Evolutionary conservation across 2,797 vertebrate genomes (phyloP), one percentile per base, ranked within the genome.

Genomic region (Etheostoma perlongum): DNA sequence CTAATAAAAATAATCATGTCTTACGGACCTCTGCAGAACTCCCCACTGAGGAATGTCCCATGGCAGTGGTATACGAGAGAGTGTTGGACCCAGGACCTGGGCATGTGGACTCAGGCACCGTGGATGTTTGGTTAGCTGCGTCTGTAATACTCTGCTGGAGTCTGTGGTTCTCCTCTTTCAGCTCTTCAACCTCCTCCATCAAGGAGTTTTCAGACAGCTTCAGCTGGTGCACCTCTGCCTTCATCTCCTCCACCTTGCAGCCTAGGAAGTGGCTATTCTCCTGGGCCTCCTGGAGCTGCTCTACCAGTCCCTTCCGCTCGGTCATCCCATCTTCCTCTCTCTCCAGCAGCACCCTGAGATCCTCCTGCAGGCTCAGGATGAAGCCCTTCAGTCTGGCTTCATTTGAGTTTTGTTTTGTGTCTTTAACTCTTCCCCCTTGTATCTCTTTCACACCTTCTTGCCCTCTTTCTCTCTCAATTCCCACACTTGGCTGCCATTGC

Each of bases 231-330:
- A 95, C 4, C 66, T 75, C 76, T 66, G 76, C 86, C 72, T 91
- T 93, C 81, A 94, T 91, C 64, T 95, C 94, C 85, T 96, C 95
- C 79, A 96, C 74, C 84, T 91, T 94, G 83, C 86, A 87, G 59
- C 48, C 81, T 49, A 96, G 87, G 64, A 95, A 90, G 42, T 91
- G 90, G 83, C 89, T 85, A 1, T 77, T 83, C 66, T 95, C 91
- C 67, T 95, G 93, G 8, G 90, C 93, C 40, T 87, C 89, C 64
- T 90, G 93, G 16, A 96, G 94, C 81, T 93, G 84, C 72, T 87
- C 86, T 70, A 71, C 65, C 40, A 95, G 88, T 23, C 78, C 70
- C 64, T 85, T 87, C 55, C 85, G 83, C 82, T 94, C 91, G 12
- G 70, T 91, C 83, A 90, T 86, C 0, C 85, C 67, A 3, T 73